A percentile compares a stretch with the other conserved stretches of the same genome.
phyloP scores from a whole-genome alignment of 2,888 invertebrate species.

The Pherbina coryleti region DNA sequence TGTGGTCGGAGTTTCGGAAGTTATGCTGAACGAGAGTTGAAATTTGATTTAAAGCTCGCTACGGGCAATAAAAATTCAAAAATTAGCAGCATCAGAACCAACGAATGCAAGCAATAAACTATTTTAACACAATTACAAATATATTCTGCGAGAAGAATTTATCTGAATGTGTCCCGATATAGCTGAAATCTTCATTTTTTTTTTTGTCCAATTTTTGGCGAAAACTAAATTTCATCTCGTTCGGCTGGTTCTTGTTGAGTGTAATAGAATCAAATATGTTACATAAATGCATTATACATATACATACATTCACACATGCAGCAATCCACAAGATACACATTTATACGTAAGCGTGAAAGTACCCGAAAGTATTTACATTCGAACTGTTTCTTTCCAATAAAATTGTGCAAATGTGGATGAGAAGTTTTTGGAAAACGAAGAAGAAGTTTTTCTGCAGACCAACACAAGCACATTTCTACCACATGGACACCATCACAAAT shows the following conservation, averaged over 20 bases:
- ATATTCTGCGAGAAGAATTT: too few relatives aligned
- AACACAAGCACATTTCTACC: neutral
- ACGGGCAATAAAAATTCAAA: too few relatives aligned
- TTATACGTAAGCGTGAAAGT: neutral
- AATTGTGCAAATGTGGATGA: neutral
- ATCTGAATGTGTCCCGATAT: too few relatives aligned
- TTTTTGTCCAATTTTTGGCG: too few relatives aligned
- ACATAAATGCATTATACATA: too few relatives aligned
- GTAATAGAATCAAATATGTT: neutral
- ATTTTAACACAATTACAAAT: too few relatives aligned
- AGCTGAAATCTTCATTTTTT: too few relatives aligned
- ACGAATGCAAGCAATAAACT: too few relatives aligned
- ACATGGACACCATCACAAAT: neutral
- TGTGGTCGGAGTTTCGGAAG: too few relatives aligned
- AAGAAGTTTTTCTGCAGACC: slow-evolving; percentile 1
- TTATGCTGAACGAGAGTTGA: too few relatives aligned
- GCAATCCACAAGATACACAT: neutral
- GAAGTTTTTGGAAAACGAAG: neutral
- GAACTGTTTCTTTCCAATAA: neutral
- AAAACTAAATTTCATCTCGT: neutral
- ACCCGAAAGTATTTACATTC: slow-evolving; percentile 10
- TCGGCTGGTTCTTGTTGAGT: neutral
- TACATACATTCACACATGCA: neutral
- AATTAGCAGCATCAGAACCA: too few relatives aligned
- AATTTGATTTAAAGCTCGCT: too few relatives aligned